phyloP scores from a whole-genome alignment of 2,113 vertebrate genomes.

The Ivindomyrus marchei region DNA sequence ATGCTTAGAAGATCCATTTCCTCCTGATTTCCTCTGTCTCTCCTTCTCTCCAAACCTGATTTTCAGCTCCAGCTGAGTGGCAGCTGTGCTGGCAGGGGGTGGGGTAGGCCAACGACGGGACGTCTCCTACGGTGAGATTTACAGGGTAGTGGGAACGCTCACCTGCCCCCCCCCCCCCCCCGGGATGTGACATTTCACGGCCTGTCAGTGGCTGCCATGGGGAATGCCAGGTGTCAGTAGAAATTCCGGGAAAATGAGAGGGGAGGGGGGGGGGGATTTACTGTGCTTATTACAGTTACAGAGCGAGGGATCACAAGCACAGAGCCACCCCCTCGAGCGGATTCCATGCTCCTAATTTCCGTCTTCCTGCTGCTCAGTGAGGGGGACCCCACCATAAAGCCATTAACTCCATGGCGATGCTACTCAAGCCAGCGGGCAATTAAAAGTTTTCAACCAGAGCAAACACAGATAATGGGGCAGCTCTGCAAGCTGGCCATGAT shows the following conservation, averaged over 20 bases:
- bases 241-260: background rate
- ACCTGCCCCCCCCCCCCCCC: background rate
- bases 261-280: background rate
- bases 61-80: background rate
- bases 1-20: background rate
- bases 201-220: background rate
- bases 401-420: background rate
- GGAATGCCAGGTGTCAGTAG: background rate
- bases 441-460: background rate
- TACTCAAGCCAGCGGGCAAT: background rate
- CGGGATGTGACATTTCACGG: background rate
- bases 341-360: background rate
- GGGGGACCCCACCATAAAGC: background rate
- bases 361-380: background rate
- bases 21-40: background rate
- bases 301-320: background rate
- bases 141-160: background rate
- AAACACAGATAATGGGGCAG: background rate
- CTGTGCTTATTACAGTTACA: background rate
- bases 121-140: background rate
- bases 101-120: background rate
- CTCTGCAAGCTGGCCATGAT: background rate
- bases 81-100: background rate
- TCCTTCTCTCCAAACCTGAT: background rate
- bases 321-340: background rate